Base-by-base conservation (phyloP, 1,140 invertebrate genomes). In the Aphaenogaster rudis region DNA sequence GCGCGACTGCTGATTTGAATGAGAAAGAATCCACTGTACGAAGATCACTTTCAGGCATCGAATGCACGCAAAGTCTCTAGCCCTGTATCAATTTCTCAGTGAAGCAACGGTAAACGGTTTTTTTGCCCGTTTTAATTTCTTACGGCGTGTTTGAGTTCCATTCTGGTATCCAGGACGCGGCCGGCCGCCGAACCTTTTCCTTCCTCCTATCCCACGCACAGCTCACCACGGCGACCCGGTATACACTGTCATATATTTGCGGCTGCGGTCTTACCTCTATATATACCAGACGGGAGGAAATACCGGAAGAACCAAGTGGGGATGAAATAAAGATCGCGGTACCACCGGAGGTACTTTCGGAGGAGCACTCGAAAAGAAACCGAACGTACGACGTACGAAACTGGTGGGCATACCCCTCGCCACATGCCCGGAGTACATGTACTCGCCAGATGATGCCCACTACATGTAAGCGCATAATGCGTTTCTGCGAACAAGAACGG, bases 161-260 rank as follows among this genome's bases (percentile, higher is more conserved):
- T 90, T 52, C 15, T 88, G 45, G 39, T 59, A 77, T 45, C 67
- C 84, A 39, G 54, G 36, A 64, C 66, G 36, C 74, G 45, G 33
- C 67, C 54, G 61, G 28, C 42, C 59, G 52, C 67, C 45, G 39
- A 42, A 71, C 17, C n/a, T 61, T 63, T 80, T 86, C 54, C 63
- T 77, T 52, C 33, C 21, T 69, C 52, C 81, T 86, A 66, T 72
- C 33, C 33, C 67, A n/a, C 81, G 66, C 79, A 84, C 90, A 86
- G 88, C 86, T 84, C 80, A 54, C 85, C 48, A 64, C 91, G 79
- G 69, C 76, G 71, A 81, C 54, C 74, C 78, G 85, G 66, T 57
- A 90, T 74, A 90, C 86, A 93, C 93, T 93, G 89, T 92, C 88
- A 93, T 90, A 93, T 92, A 92, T 92, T 92, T 89, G 89, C 88